A percentile compares a stretch with the other conserved stretches of the same genome.
Conservation (phyloP, 2,888 invertebrate species). For the Acrobasis consociella region DNA sequence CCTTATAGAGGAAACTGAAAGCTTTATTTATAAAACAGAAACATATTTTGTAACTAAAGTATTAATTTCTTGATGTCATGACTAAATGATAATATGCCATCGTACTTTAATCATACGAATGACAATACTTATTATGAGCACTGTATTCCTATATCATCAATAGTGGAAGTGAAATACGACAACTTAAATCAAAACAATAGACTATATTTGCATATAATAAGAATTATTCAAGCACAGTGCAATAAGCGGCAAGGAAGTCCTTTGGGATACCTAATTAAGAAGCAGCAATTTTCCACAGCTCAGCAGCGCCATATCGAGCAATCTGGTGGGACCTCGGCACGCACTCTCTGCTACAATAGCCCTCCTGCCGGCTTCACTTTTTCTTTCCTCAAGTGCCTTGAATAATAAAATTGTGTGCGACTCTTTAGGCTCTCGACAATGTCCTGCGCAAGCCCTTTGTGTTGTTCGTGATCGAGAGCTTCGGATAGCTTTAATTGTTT, state of each 20-base stretch:
- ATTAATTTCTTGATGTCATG: too few species aligned
- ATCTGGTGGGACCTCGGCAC: conserved; percentile 56
- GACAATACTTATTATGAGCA: too few species aligned
- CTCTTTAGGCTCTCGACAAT: conserved; percentile 50
- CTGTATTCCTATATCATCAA: too few species aligned
- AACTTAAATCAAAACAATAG: conserved; percentile 28
- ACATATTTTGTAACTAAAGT: too few species aligned
- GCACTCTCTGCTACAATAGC: conserved; percentile 56
- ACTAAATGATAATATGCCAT: too few species aligned
- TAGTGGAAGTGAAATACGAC: conserved; percentile 9
- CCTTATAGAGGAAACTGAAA: conserved; percentile 25
- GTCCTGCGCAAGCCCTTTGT: conserved; percentile 54
- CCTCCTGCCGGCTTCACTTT: conserved; percentile 59
- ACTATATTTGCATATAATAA: conserved; percentile 31
- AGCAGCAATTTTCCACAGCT: conserved; percentile 36
- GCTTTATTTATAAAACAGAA: neutral
- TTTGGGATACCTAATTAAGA: conserved; percentile 54
- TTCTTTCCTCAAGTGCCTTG: conserved; percentile 53
- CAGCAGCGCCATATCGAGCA: conserved; percentile 44
- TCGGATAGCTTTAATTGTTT: conserved; percentile 55
- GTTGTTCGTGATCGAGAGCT: conserved; percentile 53
- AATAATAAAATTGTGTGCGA: conserved; percentile 62
- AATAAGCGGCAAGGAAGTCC: conserved; percentile 32
- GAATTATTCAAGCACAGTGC: conserved; percentile 23
- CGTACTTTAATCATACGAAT: too few species aligned